Base-by-base conservation (phyloP, 2,888 invertebrate genomes). In the Acanthococcus lagerstroemiae region DNA sequence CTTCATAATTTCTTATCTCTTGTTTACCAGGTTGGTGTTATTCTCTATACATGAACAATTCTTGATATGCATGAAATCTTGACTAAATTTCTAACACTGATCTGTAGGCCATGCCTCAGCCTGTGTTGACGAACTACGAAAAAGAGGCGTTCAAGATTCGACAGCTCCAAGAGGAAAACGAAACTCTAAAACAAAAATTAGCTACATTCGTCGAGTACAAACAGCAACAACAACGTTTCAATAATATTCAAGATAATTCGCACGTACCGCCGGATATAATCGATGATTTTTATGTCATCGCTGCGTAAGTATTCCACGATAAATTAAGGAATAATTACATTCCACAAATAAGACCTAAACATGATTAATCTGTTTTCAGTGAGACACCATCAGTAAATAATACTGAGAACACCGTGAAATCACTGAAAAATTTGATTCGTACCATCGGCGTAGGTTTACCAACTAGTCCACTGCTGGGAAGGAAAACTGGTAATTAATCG, bases 1-100 rank as follows among this genome's bases (percentile, higher is more conserved):
- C 79, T 96, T 44, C 91, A 95, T 75, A 96, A 96, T 78, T 89
- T 96, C 74, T 79, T 97, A 45, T 88, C 94, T 15, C 90, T 93
- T 0, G 87, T 95, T 69, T 91, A 87, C 71, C 85, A 86, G 77
- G 83, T 82, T 76, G 71, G 75, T 73, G 73, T n/a, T n/a, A 44
- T 66, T 57, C n/a, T n/a, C 74, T 68, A 60, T 54, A 56, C n/a
- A n/a, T n/a, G n/a, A 66, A 68, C 37, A 70, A 50, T 21, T 26
- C 15, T 26, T 30, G 26, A 37, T 37, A 3, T 37, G 37, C 12
- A 37, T 22, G 1, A 58, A 65, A 37, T 44, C 12, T 27, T 37
- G 24, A 9, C 7, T 19, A 4, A 37, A 69, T 22, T 12, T 46
- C 37, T 52, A 37, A 60, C 15, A 2, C 25, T 52, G 25, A 3